phyloP scores from a whole-genome alignment of 2,888 invertebrate species.

The Gastracanthus pulcherrimus region DNA sequence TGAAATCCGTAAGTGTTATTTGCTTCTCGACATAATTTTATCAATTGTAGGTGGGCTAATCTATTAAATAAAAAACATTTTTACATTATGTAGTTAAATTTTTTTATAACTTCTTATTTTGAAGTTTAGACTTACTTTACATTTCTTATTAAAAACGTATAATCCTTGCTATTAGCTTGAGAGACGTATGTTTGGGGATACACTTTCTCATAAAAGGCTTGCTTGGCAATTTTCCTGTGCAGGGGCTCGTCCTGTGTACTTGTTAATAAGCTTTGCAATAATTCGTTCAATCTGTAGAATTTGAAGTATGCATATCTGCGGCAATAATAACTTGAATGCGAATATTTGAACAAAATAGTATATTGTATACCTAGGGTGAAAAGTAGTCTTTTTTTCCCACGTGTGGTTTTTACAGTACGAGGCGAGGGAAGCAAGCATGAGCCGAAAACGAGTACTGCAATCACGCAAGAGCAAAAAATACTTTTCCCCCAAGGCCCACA shows the following conservation, averaged over 20 bases:
- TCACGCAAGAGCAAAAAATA: too few species aligned
- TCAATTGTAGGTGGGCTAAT: constrained; percentile 4
- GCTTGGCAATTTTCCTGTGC: background rate
- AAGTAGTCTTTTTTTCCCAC: too few species aligned
- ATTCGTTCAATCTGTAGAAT: constrained; percentile 27
- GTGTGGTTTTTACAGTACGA: too few species aligned
- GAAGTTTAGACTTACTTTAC: constrained; percentile 17
- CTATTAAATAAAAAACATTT: background rate
- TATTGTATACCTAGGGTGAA: too few species aligned
- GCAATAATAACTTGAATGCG: too few species aligned
- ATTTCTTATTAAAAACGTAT: constrained; percentile 10
- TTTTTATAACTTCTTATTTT: background rate
- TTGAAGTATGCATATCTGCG: constrained; percentile 32
- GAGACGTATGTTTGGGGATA: background rate
- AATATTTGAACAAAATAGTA: too few species aligned
- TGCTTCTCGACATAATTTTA: constrained; percentile 16
- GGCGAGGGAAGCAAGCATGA: too few species aligned
- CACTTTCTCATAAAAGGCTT: background rate
- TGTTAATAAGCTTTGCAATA: constrained; percentile 20
- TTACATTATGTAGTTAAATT: background rate
- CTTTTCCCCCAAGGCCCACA: too few species aligned
- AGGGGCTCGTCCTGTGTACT: constrained; percentile 4
- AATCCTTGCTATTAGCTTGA: constrained; percentile 21
- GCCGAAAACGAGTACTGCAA: too few species aligned
- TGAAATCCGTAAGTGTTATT: constrained; percentile 27